These are phyloP conservation scores for Branchellion lobata DNA, from an alignment of 2,888 invertebrate genomes.

Conservation along the genomic window DNA sequence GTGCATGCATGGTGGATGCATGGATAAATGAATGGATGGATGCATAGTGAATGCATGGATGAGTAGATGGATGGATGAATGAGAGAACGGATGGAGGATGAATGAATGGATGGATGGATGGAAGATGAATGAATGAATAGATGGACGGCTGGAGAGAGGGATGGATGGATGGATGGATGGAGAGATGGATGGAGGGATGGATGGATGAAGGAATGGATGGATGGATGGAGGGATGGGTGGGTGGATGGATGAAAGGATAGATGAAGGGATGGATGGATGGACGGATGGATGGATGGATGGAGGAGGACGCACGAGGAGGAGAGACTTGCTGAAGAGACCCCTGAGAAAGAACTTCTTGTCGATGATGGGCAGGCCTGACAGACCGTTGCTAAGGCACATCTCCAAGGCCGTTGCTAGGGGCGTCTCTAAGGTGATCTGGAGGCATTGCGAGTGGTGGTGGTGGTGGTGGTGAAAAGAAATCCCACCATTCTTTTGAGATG, in stretches of 20 bases:
- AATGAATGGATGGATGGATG: not conserved
- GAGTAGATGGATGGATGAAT: not conserved
- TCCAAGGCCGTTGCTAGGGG: slow-evolving; percentile 39
- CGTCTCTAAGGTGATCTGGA: slow-evolving; percentile 28
- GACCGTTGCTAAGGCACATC: slow-evolving; percentile 37
- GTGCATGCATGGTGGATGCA: not conserved
- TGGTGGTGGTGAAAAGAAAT: not conserved
- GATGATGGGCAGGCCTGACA: slow-evolving; percentile 45
- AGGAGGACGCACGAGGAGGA: slow-evolving; percentile 36
- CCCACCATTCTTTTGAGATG: no score
- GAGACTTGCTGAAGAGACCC: slow-evolving; percentile 44
- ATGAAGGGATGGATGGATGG: not conserved
- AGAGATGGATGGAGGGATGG: slow-evolving; percentile 35
- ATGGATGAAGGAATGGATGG: slow-evolving; percentile 38
- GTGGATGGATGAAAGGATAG: slow-evolving; percentile 3
- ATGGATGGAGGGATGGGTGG: slow-evolving; percentile 11
- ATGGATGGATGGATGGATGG: not conserved
- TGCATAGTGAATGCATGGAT: no score
- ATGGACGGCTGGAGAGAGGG: not conserved
- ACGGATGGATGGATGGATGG: not conserved
- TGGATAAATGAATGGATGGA: not conserved
- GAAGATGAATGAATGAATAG: no score
- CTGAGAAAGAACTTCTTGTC: slow-evolving; percentile 15
- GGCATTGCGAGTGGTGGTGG: not conserved
- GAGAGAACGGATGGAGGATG: slow-evolving; percentile 27